These are phyloP conservation scores for Litoditis marina DNA, from an alignment of 2,888 invertebrate species.

Conservation along the genomic window DNA sequence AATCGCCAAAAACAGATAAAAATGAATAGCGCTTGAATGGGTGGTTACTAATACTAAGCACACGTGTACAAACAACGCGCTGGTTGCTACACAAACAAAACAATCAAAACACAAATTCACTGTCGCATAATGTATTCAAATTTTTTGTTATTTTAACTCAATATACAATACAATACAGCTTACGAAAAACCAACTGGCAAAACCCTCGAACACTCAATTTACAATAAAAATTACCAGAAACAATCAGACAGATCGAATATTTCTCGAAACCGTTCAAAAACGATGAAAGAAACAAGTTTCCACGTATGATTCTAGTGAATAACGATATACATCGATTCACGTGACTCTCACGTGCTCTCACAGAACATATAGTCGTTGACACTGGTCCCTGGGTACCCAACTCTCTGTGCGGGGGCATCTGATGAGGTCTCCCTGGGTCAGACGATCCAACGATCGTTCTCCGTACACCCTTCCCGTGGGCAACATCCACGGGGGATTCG, in stretches of 20 bases:
- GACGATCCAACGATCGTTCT: conserved; percentile 29
- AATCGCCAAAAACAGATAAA: no score
- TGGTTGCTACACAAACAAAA: no score
- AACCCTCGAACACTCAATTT: no score
- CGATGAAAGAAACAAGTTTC: neutral
- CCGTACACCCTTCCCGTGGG: conserved; percentile 86
- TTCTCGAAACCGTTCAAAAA: neutral
- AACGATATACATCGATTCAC: neutral
- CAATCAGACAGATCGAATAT: neutral
- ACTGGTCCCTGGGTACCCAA: conserved; percentile 82
- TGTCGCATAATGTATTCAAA: no score
- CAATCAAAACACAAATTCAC: no score
- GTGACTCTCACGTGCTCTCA: conserved; percentile 65
- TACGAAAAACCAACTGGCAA: no score
- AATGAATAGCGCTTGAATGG: no score
- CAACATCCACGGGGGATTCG: conserved; percentile 89
- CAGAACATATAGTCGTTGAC: conserved; percentile 96
- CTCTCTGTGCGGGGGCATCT: conserved; percentile 91
- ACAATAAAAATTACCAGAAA: neutral
- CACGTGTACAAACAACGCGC: no score
- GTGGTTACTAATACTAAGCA: no score
- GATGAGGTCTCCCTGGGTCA: conserved; percentile 76
- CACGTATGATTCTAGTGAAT: neutral
- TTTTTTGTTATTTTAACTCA: no score
- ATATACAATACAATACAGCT: no score